Evolutionary conservation across 2,888 invertebrate species (phyloP), one percentile per base, ranked within the genome.

Genomic region (Ganaspis brasiliensis): DNA sequence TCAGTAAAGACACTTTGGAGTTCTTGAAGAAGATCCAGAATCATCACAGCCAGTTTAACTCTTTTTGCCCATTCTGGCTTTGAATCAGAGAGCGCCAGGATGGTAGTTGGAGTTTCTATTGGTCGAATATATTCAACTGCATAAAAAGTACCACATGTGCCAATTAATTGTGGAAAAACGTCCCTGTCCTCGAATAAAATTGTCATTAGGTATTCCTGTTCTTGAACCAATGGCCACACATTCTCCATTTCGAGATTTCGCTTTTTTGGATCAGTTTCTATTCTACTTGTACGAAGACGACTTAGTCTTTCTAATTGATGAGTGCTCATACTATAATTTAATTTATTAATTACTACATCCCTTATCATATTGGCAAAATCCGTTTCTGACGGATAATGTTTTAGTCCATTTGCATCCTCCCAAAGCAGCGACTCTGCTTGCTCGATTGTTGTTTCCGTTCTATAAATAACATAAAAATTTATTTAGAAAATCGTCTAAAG

Each of bases 141-240:
- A 89, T 94, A 95, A 84, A 94, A 93, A 2, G 93, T 92, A 0
- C 95, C 95, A 89, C 95, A 95, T 0, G 94, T 94, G 6, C 86
- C 86, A 61, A 94, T 90, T 35, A 95, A 88, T 83, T 93, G 93
- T 1, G 96, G 95, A 85, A 95, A 95, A 70, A 95, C 92, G 80
- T 94, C 93, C 82, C 93, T 92, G 78, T 94, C 93, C 45, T 93
- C 92, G 89, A 94, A 94, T 70, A 95, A 89, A 59, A 93, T 92
- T 45, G 94, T 92, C 67, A 94, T 91, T 2, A 95, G 87, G 89
- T 95, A 96, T 88, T 96, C 96, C 87, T 94, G 94, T 84, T 95
- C 94, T 86, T 95, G 94, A 0, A 95, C 85, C 26, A 96, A 90
- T 55, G 93, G 90, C 94, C 95, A 95, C 5, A 95, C 89, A 87